Evolutionary conservation across 2,797 vertebrate genomes (phyloP), one percentile per base, ranked within the genome.

Genomic region (Gobionotothen gibberifrons): DNA sequence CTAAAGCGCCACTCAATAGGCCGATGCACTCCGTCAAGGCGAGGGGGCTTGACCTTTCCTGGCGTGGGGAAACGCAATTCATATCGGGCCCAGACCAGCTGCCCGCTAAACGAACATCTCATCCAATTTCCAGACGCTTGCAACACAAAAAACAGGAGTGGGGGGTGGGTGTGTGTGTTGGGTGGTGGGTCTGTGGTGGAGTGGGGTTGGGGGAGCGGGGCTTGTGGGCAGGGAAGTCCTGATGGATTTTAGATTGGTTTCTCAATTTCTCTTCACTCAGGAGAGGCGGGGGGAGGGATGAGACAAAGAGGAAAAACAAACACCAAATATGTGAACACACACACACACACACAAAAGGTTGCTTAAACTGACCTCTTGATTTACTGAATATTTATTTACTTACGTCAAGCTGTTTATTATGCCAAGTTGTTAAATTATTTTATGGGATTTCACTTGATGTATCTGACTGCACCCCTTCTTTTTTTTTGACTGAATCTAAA

Each of bases 211-310:
- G 70, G 65, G 74, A 79, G 71, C 80, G 79, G 81, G 87, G 90
- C 83, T 90, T 85, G 90, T 90, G 89, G 89, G 91, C 86, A 92
- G 89, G 90, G 87, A 90, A 92, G 89, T 93, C 91, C 93, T 95
- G 94, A 94, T 95, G 94, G 94, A 94, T 94, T 95, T 95, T 95
- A 95, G 93, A 95, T 95, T 94, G 93, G 93, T 94, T 95, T 94
- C 93, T 94, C 93, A 93, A 94, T 94, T 94, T 93, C 91, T 93
- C 91, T 90, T 92, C 90, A 90, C 89, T 91, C 82, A 69, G 86
- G 77, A 86, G 89, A 83, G 89, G 86, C 43, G 78, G 87, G 32
- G 83, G 78, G 59, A 56, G 88, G 80, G 86, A 87, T 78, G 90
- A 93, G 90, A 91, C 90, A 91, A 93, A 92, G 92, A 87, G 88